Base-by-base conservation (phyloP, 2,797 vertebrate species). In the Tapera naevia region DNA sequence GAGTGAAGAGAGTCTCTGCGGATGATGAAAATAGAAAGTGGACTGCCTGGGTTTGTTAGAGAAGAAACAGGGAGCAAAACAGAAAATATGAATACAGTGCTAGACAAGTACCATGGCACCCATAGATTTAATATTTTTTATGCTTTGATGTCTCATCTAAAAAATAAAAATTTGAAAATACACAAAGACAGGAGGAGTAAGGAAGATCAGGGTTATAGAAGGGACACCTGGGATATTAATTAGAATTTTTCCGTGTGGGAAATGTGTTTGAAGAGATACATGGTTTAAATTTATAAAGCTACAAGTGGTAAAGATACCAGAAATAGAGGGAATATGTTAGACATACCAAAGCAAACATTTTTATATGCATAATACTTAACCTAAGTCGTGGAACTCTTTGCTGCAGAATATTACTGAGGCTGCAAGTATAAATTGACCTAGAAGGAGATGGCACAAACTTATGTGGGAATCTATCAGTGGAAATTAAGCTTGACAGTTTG, bases 261-360 rank as follows among this genome's bases (percentile, higher is more conserved):
- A 91, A 80, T 66, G 58, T 51, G 50, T 23, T 88, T 79, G 35
- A 91, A 90, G 69, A 78, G 45, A 48, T 48, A 41, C 0, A 23
- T n/a, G 19, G 76, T 56, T 93, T 82, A 80, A 80, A 80, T 83
- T 64, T 91, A 60, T 85, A 84, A 95, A 93, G 64, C 66, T 71
- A 39, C 67, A 73, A 82, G 21, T 67, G 67, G 74, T 73, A 76
- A 90, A 84, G 50, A 71, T 88, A 92, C 73, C 86, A 91, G 30
- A 95, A 84, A 51, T 64, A 76, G 83, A 82, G 37, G 24, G 64
- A 94, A 72, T 37, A 8, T 43, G 28, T 73, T 53, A 73, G 30
- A 87, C 64, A 91, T 94, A 91, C 88, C 60, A 93, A 90, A 95
- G 56, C 71, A 88, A 94, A 76, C 41, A 61, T 93, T 93, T 89